Evolutionary conservation across 1,140 invertebrate species (phyloP), one percentile per base, ranked within the genome.

Genomic region (Amphibalanus amphitrite): DNA sequence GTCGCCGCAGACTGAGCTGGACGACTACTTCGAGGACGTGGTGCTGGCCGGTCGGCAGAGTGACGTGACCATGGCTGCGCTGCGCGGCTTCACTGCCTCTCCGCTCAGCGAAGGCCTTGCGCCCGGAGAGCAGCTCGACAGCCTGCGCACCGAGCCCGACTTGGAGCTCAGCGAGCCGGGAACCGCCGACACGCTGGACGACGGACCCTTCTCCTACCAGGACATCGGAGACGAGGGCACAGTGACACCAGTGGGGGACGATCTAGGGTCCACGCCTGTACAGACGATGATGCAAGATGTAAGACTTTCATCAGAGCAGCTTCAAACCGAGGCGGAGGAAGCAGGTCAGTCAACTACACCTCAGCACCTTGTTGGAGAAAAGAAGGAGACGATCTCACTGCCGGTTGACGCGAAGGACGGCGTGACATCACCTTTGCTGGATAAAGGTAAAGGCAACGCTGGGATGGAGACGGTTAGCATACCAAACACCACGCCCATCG

Each of bases 171-270:
- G 65, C 65, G 65, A 67, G 65, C n/a, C 28, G 65, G 65, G 65
- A 65, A 29, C 69, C 75, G 25, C 65, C 73, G 47, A 59, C 17
- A 59, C 47, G 1, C 47, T 59, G 47, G 47, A 59, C 17, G 47
- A 59, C 1, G 47, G 47, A 20, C 47, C 47, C 20, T 59, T 59
- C 47, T 59, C 47, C 47, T 59, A 59, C 47, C 10, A 59, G 1
- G 20, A 38, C 33, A 38, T 38, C 33, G 33, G 33, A 38, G 33
- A 38, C 33, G 33, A 38, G 33, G 33, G 33, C 4, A 6, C 33
- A 15, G 33, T 15, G 33, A 38, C 33, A 15, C 33, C 33, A 15
- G 33, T 38, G 4, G 33, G 33, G 15, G 33, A 38, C 33, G 33
- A 4, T 4, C 4, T 15, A 4, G 33, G 4, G 15, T 38, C 33